phyloP scores from a whole-genome alignment of 1,140 invertebrate genomes.

The Berghia stephanieae region DNA sequence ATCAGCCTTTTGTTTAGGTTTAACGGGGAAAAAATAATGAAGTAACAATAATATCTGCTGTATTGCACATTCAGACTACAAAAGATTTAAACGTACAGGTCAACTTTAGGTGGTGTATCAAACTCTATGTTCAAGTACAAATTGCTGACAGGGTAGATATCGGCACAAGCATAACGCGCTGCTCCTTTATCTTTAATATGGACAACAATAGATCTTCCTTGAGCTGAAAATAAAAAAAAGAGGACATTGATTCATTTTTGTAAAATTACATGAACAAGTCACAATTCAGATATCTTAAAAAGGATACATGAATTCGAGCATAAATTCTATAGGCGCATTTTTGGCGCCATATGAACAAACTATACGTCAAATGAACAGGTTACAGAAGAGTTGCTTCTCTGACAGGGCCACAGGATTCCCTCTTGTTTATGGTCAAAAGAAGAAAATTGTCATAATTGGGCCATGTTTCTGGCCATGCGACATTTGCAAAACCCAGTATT shows the following conservation, averaged over 20 bases:
- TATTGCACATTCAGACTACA: too few relatives aligned
- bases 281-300: not conserved
- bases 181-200: conserved; percentile 78
- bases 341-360: not conserved
- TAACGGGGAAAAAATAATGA: too few relatives aligned
- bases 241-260: not conserved
- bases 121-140: too few relatives aligned
- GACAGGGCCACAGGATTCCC: too few relatives aligned
- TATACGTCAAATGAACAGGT: not conserved
- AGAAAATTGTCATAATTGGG: too few relatives aligned
- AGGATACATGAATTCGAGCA: not conserved
- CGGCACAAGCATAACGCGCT: conserved; percentile 86
- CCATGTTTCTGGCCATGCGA: too few relatives aligned
- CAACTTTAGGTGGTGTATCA: too few relatives aligned
- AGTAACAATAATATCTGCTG: too few relatives aligned
- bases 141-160: conserved; percentile 81
- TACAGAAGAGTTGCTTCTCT: not conserved
- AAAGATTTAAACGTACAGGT: too few relatives aligned
- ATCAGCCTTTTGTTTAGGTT: too few relatives aligned
- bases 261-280: not conserved
- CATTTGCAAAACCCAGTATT: too few relatives aligned
- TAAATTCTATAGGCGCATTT: not conserved
- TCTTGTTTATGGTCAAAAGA: too few relatives aligned
- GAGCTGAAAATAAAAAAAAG: conserved; percentile 70
- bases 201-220: conserved; percentile 87